phyloP scores from a whole-genome alignment of 2,113 vertebrate genomes.

The Vidua macroura region DNA sequence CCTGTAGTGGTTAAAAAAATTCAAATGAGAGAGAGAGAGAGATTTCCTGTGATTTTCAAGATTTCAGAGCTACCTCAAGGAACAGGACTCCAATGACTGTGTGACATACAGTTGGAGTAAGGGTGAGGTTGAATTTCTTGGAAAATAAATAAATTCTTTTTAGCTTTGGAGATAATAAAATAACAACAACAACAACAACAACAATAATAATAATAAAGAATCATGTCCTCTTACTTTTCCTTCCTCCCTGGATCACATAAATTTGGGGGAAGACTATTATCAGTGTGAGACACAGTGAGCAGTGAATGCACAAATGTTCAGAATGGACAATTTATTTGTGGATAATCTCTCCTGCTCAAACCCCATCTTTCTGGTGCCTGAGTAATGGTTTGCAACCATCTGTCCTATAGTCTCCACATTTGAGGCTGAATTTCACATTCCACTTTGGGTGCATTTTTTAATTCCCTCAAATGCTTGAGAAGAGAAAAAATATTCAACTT shows the following conservation, averaged over 20 bases:
- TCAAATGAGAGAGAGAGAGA: neutral
- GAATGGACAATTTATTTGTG: neutral
- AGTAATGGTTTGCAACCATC: neutral
- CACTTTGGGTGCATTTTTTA: neutral
- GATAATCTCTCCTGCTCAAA: neutral
- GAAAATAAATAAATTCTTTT: neutral
- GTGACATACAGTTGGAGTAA: neutral
- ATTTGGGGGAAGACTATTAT: neutral
- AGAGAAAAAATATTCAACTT: neutral
- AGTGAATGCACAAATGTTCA: neutral
- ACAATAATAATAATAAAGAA: neutral
- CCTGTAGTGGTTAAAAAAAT: neutral
- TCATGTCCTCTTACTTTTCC: neutral
- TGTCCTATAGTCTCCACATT: neutral
- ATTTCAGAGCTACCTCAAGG: neutral
- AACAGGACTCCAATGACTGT: neutral
- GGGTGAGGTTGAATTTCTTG: neutral
- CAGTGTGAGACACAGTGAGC: neutral
- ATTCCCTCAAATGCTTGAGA: neutral
- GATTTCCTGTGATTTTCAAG: neutral
- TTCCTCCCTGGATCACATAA: neutral
- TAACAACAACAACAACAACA: neutral
- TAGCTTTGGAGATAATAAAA: neutral
- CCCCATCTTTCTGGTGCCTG: neutral
- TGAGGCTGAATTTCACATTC: neutral